A percentile compares a stretch with the other conserved stretches of the same genome.
Conservation (phyloP, 2,113 vertebrate species). For the Sterrhoptilus dennistouni region DNA sequence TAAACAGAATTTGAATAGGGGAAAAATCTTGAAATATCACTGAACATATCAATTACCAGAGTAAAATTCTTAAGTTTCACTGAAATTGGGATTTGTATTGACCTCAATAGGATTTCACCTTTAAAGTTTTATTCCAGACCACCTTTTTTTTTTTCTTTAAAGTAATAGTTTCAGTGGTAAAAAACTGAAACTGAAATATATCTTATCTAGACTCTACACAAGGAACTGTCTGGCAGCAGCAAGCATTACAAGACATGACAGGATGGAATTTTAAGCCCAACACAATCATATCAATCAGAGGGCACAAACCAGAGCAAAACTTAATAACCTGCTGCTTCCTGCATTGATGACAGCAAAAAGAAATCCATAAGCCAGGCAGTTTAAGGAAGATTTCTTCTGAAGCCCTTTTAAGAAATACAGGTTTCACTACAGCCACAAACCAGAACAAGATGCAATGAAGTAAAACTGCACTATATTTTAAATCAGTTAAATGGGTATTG, state of each 20-base stretch:
- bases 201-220: conserved; percentile 31
- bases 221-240: conserved; percentile 7
- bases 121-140: background rate
- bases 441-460: background rate
- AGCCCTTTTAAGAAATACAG: background rate
- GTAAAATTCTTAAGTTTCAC: background rate
- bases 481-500: background rate
- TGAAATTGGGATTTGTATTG: background rate
- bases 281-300: conserved; percentile 46
- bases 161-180: background rate
- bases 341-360: conserved; percentile 28
- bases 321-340: conserved; percentile 54
- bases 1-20: background rate
- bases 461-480: background rate
- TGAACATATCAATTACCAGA: background rate
- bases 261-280: conserved; percentile 58
- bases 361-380: conserved; percentile 40
- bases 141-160: no score
- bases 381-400: background rate
- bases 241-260: conserved; percentile 30
- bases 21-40: background rate
- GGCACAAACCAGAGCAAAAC: conserved; percentile 9
- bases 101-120: background rate
- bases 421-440: background rate
- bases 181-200: background rate